These are phyloP conservation scores for Plotosus lineatus DNA, from an alignment of 2,113 vertebrate genomes.

Conservation along the genomic window DNA sequence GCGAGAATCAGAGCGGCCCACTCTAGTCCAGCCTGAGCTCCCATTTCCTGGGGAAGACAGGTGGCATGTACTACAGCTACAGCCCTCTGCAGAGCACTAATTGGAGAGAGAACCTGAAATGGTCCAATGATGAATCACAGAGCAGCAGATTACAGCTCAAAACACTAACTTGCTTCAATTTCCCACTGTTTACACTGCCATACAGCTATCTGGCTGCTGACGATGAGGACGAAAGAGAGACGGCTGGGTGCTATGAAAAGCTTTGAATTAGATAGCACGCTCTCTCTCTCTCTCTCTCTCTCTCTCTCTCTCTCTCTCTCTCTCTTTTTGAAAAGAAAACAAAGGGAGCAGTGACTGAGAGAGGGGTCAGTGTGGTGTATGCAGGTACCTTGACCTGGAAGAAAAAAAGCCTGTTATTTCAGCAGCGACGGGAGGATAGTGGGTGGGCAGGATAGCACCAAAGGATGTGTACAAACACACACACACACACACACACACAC, in stretches of 20 bases:
- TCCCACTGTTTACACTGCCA: neutral
- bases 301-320: slow-evolving; percentile 25
- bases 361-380: slow-evolving; percentile 59
- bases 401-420: slow-evolving; percentile 60
- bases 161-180: slow-evolving; percentile 12
- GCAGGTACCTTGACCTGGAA: slow-evolving; percentile 62
- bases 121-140: neutral
- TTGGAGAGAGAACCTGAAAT: slow-evolving; percentile 16
- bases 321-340: slow-evolving; percentile 46
- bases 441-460: slow-evolving; percentile 28
- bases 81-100: neutral
- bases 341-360: slow-evolving; percentile 42
- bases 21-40: neutral
- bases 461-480: too few relatives aligned
- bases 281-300: slow-evolving; percentile 25
- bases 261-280: slow-evolving; percentile 29
- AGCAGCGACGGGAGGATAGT: slow-evolving; percentile 41
- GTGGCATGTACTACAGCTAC: slow-evolving; percentile 31
- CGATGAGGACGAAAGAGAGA: slow-evolving; percentile 9
- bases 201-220: neutral
- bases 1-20: slow-evolving; percentile 46
- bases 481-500: neutral
- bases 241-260: slow-evolving; percentile 26
- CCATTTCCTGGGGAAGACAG: slow-evolving; percentile 47
- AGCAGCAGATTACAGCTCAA: slow-evolving; percentile 22